These are phyloP conservation scores for Ommatoiulus sabulosus DNA, from an alignment of 2,888 invertebrate species.

Conservation along the genomic window DNA sequence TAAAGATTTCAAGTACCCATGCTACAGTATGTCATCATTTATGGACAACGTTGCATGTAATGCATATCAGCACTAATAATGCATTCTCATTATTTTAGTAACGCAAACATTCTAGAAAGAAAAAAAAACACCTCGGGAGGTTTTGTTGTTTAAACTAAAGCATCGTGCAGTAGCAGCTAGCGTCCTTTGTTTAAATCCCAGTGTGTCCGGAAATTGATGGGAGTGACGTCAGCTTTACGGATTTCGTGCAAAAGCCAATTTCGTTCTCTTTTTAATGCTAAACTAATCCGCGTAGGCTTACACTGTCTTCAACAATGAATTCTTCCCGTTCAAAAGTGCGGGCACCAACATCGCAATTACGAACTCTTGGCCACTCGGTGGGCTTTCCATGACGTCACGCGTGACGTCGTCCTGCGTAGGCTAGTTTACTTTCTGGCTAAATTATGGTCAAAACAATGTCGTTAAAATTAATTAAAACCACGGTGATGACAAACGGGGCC, in stretches of 20 bases:
- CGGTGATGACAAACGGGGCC: background rate
- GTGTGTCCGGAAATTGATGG: no score
- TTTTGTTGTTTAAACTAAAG: no score
- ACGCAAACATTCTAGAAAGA: no score
- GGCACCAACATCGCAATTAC: background rate
- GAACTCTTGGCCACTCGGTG: background rate
- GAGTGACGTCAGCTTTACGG: background rate
- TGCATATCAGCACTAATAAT: no score
- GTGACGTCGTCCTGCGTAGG: background rate
- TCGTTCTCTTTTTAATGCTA: background rate
- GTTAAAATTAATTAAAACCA: conserved; percentile 24
- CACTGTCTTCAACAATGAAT: background rate
- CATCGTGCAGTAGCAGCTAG: no score
- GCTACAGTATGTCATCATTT: no score
- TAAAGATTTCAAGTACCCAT: no score
- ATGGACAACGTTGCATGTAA: no score
- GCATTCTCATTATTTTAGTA: no score
- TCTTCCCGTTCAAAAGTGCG: background rate
- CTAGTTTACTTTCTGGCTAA: background rate
- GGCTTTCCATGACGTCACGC: background rate
- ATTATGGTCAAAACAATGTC: conserved; percentile 14
- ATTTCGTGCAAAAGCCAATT: background rate
- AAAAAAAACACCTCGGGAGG: no score
- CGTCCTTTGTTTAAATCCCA: no score
- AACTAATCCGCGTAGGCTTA: background rate